Evolutionary conservation across 2,113 vertebrate species (phyloP), one percentile per base, ranked within the genome.

Genomic region (Gila orcuttii): DNA sequence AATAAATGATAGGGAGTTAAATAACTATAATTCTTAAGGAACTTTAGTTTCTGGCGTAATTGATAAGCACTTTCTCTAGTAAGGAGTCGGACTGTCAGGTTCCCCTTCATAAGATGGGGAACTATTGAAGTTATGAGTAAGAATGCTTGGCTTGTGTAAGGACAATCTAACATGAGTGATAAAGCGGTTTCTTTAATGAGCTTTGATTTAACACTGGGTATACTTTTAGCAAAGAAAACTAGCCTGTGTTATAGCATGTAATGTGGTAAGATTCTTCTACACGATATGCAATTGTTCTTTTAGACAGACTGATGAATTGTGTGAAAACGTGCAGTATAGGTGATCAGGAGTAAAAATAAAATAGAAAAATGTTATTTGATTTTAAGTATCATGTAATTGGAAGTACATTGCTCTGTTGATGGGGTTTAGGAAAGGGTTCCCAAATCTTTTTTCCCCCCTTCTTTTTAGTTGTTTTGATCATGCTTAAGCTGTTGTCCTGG

Each of bases 51-150:
- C 42, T 57, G 64, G 31, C 60, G 73, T 83, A 66, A 57, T 64
- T 11, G 13, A 47, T 28, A 25, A 77, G 87, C 69, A 76, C 81
- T 86, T 79, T 88, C 79, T 86, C 62, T 76, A 21, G 5, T 74
- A 80, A 47, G 45, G 42, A 42, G 8, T 42, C 42, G 42, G 57
- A 68, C 23, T 75, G 31, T 83, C 42, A 9, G 13, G 21, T 42
- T 25, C 33, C 76, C 23, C 28, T 42, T 74, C 17, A 21, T 42
- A 36, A 79, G 75, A 33, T 64, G 47, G 81, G 57, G 33, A 52
- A 13, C 50, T 42, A 8, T 13, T 77, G 42, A 59, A 23, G 8
- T 59, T 80, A 79, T 19, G n/a, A 45, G 78, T 79, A 62, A 59
- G 50, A 59, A n/a, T 28, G 78, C 59, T 36, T 79, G 33, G 36